phyloP scores from a whole-genome alignment of 2,888 invertebrate genomes.

The Blera fallax region DNA sequence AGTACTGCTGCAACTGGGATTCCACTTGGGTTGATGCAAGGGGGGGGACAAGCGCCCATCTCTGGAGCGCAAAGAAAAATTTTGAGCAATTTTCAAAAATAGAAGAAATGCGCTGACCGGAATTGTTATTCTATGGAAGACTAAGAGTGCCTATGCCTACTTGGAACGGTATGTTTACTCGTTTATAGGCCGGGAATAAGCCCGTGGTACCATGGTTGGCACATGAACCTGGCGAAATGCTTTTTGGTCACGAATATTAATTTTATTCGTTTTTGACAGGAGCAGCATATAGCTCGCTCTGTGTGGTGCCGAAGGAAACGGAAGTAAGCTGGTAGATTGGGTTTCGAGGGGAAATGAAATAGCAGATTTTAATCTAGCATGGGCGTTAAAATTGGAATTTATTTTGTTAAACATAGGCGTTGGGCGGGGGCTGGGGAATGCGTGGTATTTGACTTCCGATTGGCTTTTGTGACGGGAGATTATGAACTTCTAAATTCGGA shows the following conservation, averaged over 20 bases:
- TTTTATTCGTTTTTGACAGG: slow-evolving; percentile 65
- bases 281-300: background rate
- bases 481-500: slow-evolving; percentile 55
- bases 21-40: background rate
- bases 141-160: slow-evolving; percentile 18
- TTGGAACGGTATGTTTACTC: slow-evolving; percentile 22
- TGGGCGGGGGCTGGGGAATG: background rate
- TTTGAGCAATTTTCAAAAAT: slow-evolving; percentile 49
- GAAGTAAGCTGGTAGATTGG: slow-evolving; percentile 60
- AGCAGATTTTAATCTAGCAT: slow-evolving; percentile 62
- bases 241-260: slow-evolving; percentile 71
- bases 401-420: slow-evolving; percentile 61
- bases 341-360: slow-evolving; percentile 56
- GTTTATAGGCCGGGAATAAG: slow-evolving; percentile 7
- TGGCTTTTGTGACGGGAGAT: slow-evolving; percentile 60
- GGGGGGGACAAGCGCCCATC: background rate
- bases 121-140: slow-evolving; percentile 4
- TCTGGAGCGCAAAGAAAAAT: slow-evolving; percentile 2
- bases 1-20: background rate
- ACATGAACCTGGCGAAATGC: slow-evolving; percentile 50
- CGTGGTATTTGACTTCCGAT: slow-evolving; percentile 65
- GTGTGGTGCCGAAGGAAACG: slow-evolving; percentile 53
- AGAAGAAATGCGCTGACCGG: slow-evolving; percentile 41
- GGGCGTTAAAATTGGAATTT: slow-evolving; percentile 72
- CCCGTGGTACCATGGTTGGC: background rate